Conservation (phyloP, 2,797 vertebrate genomes). For the Percopsis omiscomaycus region DNA sequence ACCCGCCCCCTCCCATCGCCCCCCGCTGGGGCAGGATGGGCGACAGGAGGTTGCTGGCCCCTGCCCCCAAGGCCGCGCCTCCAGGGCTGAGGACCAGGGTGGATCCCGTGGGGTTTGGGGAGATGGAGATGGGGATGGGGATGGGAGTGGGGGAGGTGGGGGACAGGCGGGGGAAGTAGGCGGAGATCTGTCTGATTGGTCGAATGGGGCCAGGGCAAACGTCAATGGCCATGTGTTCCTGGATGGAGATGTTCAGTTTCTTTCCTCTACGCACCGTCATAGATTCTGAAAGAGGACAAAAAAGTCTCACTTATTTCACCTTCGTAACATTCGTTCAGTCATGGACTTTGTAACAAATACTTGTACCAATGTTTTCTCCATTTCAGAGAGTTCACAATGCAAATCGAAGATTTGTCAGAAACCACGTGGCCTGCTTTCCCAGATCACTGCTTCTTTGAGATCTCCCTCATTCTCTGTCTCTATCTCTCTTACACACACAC, state of each 20-base stretch:
- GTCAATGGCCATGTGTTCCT: conserved; percentile 85
- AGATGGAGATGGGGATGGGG: conserved; percentile 44
- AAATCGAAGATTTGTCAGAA: no score
- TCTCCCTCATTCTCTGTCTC: no score
- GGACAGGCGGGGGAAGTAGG: conserved; percentile 80
- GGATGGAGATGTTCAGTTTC: conserved; percentile 80
- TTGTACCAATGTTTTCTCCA: no score
- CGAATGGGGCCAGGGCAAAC: conserved; percentile 82
- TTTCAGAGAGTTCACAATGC: no score
- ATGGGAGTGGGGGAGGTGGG: conserved; percentile 53
- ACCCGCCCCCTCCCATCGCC: conserved; percentile 42
- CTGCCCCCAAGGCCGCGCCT: conserved; percentile 34
- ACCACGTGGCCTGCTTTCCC: no score
- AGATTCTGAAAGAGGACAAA: conserved; percentile 50
- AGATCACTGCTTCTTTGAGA: no score
- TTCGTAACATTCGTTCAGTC: not conserved
- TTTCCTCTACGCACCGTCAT: conserved; percentile 64
- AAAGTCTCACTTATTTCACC: not conserved
- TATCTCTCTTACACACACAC: no score
- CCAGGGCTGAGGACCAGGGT: conserved; percentile 54
- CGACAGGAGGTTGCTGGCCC: conserved; percentile 53
- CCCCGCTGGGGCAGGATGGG: conserved; percentile 55
- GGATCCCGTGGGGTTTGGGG: conserved; percentile 38
- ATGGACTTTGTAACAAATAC: no score
- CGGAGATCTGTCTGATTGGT: conserved; percentile 80